Evolutionary conservation across 2,797 vertebrate genomes (phyloP).

Genomic region (Adrianichthys oophorus): DNA sequence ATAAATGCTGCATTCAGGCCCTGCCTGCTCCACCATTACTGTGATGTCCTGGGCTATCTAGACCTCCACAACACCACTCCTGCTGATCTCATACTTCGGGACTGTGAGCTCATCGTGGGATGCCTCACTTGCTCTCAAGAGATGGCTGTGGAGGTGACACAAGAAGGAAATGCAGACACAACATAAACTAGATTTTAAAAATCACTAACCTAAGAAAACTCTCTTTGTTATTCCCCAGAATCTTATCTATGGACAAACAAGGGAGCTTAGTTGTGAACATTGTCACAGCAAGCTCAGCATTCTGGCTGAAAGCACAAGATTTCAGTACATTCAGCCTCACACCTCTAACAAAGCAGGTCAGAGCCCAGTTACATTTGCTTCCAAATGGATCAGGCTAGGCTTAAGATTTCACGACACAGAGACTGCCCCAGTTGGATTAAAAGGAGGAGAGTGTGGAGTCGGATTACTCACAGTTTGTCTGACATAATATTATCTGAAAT

Average conservation of each 20-base stretch:
- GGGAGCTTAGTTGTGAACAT: constrained; percentile 79
- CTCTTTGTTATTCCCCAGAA: constrained; percentile 55
- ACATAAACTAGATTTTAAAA: neutral
- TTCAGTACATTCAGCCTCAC: constrained; percentile 76
- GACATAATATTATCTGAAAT: constrained; percentile 8
- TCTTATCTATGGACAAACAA: constrained; percentile 77
- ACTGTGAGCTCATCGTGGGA: constrained; percentile 71
- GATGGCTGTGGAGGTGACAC: constrained; percentile 65
- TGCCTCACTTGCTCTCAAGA: constrained; percentile 83
- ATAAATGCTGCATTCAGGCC: constrained; percentile 78
- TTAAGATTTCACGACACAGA: constrained; percentile 9
- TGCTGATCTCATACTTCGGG: constrained; percentile 79
- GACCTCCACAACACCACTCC: constrained; percentile 76
- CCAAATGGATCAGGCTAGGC: constrained; percentile 15
- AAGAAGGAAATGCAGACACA: neutral
- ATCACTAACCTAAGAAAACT: neutral
- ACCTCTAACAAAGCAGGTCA: constrained; percentile 68
- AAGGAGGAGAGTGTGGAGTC: no score
- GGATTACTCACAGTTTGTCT: constrained; percentile 1
- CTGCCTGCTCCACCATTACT: constrained; percentile 80
- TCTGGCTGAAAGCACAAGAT: constrained; percentile 75
- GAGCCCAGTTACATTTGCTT: constrained; percentile 14
- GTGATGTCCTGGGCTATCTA: constrained; percentile 81
- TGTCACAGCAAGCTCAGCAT: constrained; percentile 81
- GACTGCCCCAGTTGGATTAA: constrained; percentile 8